phyloP scores from a whole-genome alignment of 2,888 invertebrate genomes.

The Dioctria linearis region DNA sequence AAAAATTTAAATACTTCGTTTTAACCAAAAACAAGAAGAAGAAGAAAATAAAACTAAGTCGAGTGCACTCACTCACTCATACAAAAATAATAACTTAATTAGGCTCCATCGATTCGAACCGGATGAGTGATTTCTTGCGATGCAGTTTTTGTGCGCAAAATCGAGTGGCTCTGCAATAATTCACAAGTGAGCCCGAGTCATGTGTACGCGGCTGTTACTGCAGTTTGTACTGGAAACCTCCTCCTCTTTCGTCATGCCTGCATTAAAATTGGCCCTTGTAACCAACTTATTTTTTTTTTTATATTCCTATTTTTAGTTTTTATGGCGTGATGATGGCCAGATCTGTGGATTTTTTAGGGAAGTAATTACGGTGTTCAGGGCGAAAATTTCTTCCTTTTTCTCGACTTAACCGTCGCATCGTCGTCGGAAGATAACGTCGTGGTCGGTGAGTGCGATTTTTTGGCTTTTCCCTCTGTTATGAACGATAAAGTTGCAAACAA shows the following conservation, averaged over 20 bases:
- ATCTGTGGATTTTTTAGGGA: slow-evolving; percentile 40
- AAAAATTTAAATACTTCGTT: background rate
- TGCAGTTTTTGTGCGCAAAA: slow-evolving; percentile 1
- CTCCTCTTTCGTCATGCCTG: background rate
- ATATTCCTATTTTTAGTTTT: slow-evolving; percentile 30
- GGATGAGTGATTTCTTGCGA: slow-evolving; percentile 7
- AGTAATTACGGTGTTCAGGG: slow-evolving; percentile 36
- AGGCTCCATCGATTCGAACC: slow-evolving; percentile 23
- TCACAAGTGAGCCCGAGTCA: slow-evolving; percentile 2
- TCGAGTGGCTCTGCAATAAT: background rate
- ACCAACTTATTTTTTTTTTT: background rate
- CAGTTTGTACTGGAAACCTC: slow-evolving; percentile 15
- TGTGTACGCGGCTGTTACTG: slow-evolving; percentile 18
- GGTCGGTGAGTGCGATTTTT: background rate
- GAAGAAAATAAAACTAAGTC: background rate
- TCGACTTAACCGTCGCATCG: background rate
- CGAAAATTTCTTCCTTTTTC: slow-evolving; percentile 32
- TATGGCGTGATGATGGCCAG: slow-evolving; percentile 47
- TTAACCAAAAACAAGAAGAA: background rate
- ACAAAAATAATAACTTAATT: slow-evolving; percentile 33
- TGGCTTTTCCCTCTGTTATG: background rate
- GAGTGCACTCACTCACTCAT: slow-evolving; percentile 1
- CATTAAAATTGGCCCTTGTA: slow-evolving; percentile 12
- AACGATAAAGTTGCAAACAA: slow-evolving; percentile 14
- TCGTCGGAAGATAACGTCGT: background rate